phyloP scores from a whole-genome alignment of 1,140 invertebrate species.

The Drosophila sturtevanti region DNA sequence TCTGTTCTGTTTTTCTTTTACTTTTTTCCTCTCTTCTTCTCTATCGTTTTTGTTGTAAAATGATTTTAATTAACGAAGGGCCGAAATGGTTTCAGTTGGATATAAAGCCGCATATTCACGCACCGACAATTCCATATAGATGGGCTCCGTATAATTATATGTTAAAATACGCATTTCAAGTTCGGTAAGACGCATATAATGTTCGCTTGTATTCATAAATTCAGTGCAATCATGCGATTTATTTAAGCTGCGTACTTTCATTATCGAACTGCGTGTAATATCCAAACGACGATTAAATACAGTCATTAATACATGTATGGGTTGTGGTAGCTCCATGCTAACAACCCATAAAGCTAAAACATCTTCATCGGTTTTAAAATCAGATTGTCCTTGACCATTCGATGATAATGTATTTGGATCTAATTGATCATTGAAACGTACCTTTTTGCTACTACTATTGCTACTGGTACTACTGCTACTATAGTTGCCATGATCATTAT shows the following conservation, averaged over 20 bases:
- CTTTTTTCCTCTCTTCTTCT: no score
- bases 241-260: slow-evolving; percentile 31
- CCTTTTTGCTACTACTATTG: background rate
- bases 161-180: slow-evolving; percentile 35
- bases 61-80: background rate
- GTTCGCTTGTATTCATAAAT: slow-evolving; percentile 2
- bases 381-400: no score
- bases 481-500: background rate
- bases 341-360: slow-evolving; percentile 41
- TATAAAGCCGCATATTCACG: slow-evolving; percentile 13
- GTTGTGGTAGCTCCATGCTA: slow-evolving; percentile 19
- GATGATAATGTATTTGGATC: no score
- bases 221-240: slow-evolving; percentile 19
- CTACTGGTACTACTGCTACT: background rate
- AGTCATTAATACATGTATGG: slow-evolving; percentile 36
- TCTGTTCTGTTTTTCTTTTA: no score
- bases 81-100: background rate
- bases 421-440: background rate
- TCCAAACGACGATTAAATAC: slow-evolving; percentile 51
- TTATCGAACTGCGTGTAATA: slow-evolving; percentile 30
- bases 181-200: slow-evolving; percentile 38
- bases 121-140: slow-evolving; percentile 49
- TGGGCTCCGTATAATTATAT: slow-evolving; percentile 31
- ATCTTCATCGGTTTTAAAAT: slow-evolving; percentile 17
- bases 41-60: no score